These are phyloP conservation scores for Drosophila nr. fundita DNA, from an alignment of 2,888 invertebrate species.

Conservation along the genomic window DNA sequence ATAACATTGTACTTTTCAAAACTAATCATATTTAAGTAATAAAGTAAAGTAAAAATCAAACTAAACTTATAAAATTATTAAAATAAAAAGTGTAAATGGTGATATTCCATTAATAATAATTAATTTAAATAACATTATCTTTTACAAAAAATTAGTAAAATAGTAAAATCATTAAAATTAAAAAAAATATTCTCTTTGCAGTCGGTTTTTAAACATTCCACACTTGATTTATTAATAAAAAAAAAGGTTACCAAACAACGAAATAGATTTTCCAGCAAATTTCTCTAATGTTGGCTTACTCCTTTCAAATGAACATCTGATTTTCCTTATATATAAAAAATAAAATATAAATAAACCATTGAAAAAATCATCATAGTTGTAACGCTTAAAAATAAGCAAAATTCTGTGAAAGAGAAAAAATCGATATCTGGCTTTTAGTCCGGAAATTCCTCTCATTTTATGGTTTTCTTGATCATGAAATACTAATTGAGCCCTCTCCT, in stretches of 20 bases:
- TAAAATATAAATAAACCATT: background rate
- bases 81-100: background rate
- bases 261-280: background rate
- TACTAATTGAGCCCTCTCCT: background rate
- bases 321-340: background rate
- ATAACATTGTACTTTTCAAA: background rate
- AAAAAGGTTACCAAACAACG: background rate
- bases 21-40: background rate
- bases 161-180: background rate
- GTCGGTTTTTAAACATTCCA: background rate
- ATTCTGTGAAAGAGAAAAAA: background rate
- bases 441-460: background rate
- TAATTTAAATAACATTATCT: background rate
- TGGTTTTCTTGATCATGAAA: conserved; percentile 7
- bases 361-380: background rate
- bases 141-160: background rate
- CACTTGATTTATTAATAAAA: background rate
- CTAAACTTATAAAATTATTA: background rate
- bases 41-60: too few species aligned
- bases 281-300: background rate
- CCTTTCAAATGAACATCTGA: background rate
- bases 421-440: background rate
- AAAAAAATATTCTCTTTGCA: background rate
- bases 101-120: background rate
- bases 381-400: background rate